phyloP scores from a whole-genome alignment of 2,797 vertebrate genomes.

The Spinus olivaceus region DNA sequence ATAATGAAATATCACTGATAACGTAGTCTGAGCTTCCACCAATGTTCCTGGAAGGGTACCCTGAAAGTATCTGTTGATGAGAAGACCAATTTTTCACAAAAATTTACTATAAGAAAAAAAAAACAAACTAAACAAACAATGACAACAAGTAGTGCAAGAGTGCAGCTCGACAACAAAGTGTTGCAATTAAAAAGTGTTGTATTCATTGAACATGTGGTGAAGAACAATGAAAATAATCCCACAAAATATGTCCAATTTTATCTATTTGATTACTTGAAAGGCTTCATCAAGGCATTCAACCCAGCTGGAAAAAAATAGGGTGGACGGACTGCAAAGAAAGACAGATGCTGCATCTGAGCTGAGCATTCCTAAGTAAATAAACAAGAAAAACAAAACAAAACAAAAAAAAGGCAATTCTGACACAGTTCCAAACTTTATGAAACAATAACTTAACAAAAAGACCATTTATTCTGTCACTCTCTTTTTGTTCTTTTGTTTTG shows the following conservation, averaged over 20 bases:
- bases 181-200: constrained; percentile 49
- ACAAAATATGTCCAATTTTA: constrained; percentile 62
- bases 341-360: constrained; percentile 71
- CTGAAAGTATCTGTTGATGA: background rate
- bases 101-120: constrained; percentile 9
- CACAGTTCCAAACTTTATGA: constrained; percentile 69
- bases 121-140: background rate
- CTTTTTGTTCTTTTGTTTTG: constrained; percentile 19
- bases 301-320: constrained; percentile 33
- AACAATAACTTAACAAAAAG: constrained; percentile 69
- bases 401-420: constrained; percentile 54
- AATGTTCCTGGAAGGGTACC: background rate
- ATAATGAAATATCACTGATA: background rate
- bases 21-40: background rate
- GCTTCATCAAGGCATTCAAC: constrained; percentile 69
- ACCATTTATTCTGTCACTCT: constrained; percentile 56
- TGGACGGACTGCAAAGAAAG: constrained; percentile 42
- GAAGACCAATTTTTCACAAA: background rate
- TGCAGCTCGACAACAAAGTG: constrained; percentile 40
- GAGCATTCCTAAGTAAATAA: constrained; percentile 65
- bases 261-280: constrained; percentile 68
- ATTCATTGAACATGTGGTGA: constrained; percentile 65
- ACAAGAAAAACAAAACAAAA: constrained; percentile 58
- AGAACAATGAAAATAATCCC: constrained; percentile 70
- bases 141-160: background rate